Percentiles rank a stretch among this genome's conserved stretches.
Conservation (phyloP, 2,113 vertebrate genomes). For the Ctenomys sociabilis region DNA sequence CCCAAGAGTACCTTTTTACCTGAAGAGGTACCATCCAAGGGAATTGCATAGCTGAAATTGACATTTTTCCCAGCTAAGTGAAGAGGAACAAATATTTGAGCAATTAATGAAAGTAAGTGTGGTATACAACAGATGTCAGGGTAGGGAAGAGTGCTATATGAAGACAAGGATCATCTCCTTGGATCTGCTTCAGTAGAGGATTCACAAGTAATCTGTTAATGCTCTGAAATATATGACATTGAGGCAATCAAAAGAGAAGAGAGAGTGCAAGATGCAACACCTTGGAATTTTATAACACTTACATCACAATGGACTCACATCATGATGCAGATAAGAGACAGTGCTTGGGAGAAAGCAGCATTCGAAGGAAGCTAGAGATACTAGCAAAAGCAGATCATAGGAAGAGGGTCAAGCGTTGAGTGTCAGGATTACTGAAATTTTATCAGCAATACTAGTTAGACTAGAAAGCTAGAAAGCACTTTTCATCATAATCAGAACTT, state of each 20-base stretch:
- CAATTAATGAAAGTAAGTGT: neutral
- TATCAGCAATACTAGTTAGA: accelerated
- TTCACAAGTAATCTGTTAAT: neutral
- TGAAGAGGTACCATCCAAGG: no score
- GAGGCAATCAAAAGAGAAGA: neutral
- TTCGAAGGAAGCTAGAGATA: neutral
- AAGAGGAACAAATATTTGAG: neutral
- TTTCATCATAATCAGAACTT: neutral
- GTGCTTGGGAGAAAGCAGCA: neutral
- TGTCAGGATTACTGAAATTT: neutral
- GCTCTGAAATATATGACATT: neutral
- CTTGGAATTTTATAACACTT: neutral
- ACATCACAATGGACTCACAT: neutral
- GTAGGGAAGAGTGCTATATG: neutral
- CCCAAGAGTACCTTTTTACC: neutral
- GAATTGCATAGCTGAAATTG: neutral
- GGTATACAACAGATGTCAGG: accelerated
- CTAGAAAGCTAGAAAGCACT: neutral
- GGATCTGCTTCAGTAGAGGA: neutral
- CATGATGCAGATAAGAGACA: neutral
- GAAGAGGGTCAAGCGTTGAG: neutral
- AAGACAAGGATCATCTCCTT: neutral
- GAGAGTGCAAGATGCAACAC: neutral
- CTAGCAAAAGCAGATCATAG: neutral
- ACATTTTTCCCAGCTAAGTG: neutral